These are phyloP conservation scores for Mechanitis messenoides DNA, from an alignment of 2,888 invertebrate species.

Conservation along the genomic window DNA sequence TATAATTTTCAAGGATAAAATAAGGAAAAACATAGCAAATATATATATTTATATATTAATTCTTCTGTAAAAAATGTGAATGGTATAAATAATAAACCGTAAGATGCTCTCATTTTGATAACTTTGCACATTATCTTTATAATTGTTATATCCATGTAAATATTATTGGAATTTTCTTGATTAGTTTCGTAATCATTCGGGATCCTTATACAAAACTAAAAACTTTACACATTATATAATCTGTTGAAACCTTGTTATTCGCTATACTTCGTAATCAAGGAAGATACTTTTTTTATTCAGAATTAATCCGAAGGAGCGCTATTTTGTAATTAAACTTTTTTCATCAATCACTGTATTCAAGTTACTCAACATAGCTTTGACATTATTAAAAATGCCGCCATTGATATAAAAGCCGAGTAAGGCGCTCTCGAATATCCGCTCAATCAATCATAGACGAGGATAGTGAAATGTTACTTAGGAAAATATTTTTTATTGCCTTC, in stretches of 20 bases:
- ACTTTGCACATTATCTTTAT: too few species aligned
- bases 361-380: constrained; percentile 9
- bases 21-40: neutral
- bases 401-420: constrained; percentile 9
- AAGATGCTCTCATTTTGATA: too few species aligned
- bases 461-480: neutral
- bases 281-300: too few species aligned
- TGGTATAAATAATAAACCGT: too few species aligned
- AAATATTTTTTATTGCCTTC: constrained; percentile 2
- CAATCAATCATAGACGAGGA: constrained; percentile 12
- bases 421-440: constrained; percentile 6
- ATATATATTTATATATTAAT: neutral
- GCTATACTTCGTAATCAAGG: too few species aligned
- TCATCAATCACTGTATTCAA: constrained; percentile 13
- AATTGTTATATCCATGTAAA: too few species aligned
- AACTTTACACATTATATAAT: too few species aligned
- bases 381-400: constrained; percentile 20
- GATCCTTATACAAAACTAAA: too few species aligned
- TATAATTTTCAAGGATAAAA: neutral
- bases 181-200: too few species aligned
- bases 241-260: too few species aligned
- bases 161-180: too few species aligned
- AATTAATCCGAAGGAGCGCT: neutral
- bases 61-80: too few species aligned
- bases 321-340: constrained; percentile 7